Evolutionary conservation across 2,113 vertebrate genomes (phyloP).

Genomic region (Antechinus stuartii): DNA sequence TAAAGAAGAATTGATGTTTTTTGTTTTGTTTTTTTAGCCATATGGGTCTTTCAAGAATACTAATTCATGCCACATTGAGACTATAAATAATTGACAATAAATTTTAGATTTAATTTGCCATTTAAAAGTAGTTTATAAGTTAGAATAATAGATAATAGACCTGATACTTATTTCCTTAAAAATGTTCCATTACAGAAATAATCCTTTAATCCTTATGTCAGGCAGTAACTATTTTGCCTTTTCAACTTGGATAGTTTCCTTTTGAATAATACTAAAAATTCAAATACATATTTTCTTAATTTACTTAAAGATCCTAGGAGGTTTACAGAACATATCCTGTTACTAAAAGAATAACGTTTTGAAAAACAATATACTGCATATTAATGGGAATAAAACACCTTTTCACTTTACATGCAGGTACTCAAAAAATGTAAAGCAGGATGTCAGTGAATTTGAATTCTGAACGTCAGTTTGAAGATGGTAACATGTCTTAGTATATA

Average conservation of each 20-base stretch:
- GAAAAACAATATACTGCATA: constrained; percentile 72
- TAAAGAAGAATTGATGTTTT: constrained; percentile 38
- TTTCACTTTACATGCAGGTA: constrained; percentile 81
- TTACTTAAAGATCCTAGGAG: constrained; percentile 62
- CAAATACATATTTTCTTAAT: constrained; percentile 50
- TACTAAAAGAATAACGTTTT: constrained; percentile 69
- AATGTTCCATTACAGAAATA: constrained; percentile 37
- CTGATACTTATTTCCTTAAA: constrained; percentile 50
- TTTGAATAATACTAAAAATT: constrained; percentile 63
- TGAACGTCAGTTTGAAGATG: constrained; percentile 81
- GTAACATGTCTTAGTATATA: constrained; percentile 80
- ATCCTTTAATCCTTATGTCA: constrained; percentile 26
- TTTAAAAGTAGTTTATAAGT: constrained; percentile 59
- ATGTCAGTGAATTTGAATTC: constrained; percentile 82
- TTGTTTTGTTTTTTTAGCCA: constrained; percentile 41
- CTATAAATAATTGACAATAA: constrained; percentile 37
- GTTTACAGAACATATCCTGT: constrained; percentile 73
- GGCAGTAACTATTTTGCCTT: constrained; percentile 33
- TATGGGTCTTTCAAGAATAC: constrained; percentile 52
- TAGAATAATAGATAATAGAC: background rate
- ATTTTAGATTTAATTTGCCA: constrained; percentile 33
- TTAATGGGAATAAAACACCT: constrained; percentile 78
- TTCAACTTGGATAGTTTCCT: constrained; percentile 47
- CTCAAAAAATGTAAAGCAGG: constrained; percentile 81
- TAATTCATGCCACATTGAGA: constrained; percentile 51